phyloP scores from a whole-genome alignment of 2,888 invertebrate genomes.

The Eretmocerus hayati region DNA sequence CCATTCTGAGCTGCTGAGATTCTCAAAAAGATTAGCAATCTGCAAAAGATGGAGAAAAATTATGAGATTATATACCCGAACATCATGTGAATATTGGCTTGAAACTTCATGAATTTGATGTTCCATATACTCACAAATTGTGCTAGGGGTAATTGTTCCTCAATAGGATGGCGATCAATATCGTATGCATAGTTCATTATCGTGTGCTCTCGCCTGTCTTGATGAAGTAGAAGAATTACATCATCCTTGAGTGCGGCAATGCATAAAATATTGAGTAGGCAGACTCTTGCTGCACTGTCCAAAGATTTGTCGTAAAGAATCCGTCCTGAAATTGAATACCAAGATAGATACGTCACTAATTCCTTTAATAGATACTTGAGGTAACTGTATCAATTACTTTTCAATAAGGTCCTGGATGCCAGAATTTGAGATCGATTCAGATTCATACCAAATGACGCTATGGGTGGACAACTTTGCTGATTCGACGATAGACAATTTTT shows the following conservation, averaged over 20 bases:
- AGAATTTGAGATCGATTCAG: too few relatives aligned
- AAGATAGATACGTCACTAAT: too few relatives aligned
- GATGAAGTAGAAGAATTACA: conserved; percentile 80
- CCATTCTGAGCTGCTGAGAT: conserved; percentile 86
- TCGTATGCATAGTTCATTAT: conserved; percentile 80
- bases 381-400: too few relatives aligned
- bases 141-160: conserved; percentile 74
- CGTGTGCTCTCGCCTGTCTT: conserved; percentile 81
- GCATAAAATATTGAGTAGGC: conserved; percentile 64
- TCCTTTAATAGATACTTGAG: too few relatives aligned
- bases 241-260: conserved; percentile 80
- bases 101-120: conserved; percentile 1
- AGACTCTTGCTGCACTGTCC: conserved; percentile 57
- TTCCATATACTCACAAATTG: conserved; percentile 69
- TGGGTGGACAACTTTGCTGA: too few relatives aligned
- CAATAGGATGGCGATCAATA: conserved; percentile 65
- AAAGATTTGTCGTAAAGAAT: conserved; percentile 57
- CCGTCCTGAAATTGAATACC: conserved; percentile 54
- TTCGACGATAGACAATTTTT: too few relatives aligned
- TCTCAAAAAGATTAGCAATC: conserved; percentile 87
- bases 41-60: too few relatives aligned
- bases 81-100: too few relatives aligned
- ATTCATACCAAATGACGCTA: too few relatives aligned
- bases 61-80: too few relatives aligned
- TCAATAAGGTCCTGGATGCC: too few relatives aligned